Base-by-base conservation (phyloP, 64 coral and sea anemone species). In the Stylophora pistillata region DNA sequence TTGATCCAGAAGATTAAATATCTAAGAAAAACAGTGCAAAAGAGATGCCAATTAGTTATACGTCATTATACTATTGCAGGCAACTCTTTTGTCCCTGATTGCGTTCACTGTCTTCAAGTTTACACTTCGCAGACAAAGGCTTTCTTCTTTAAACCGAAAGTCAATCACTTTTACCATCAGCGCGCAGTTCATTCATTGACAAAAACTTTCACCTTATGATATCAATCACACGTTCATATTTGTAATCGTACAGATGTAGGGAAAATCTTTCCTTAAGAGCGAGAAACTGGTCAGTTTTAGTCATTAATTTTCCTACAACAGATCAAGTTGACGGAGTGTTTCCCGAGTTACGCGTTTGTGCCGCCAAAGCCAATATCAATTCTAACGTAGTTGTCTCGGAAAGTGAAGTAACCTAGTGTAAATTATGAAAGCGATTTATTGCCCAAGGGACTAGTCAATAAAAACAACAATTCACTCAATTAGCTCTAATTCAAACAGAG, bases 291-390 rank as follows among this genome's bases (percentile, higher is more conserved):
- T 73, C n/a, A 31, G 12, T 15, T 20, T 74, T 32, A 4, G 15
- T 20, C 3, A 18, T 15, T 34, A 74, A 20, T 74, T 13, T 74
- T 17, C 15, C 3, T 6, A 34, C 33, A 41, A 41, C 33, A 74
- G 32, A 47, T 5, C 33, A 34, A 16, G 33, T 47, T 18, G 21
- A 1, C 18, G 11, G 6, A 14, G 72, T 1, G 21, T 16, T 20
- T 17, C 12, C 7, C 20, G 9, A 41, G 34, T 74, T 20, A 6
- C 61, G 7, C 17, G 13, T 47, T 17, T 34, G 41, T 29, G 14
- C 72, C 72, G 32, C 72, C 3, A 32, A 47, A 74, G 33, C 72
- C 72, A 41, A 74, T 74, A 74, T 74, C 72, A 34, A 29, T 74
- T 74, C 15, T 47, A 74, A 47, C 0, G 9, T 33, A 34, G 34